Percentiles rank a stretch among this genome's conserved stretches.
phyloP scores from a whole-genome alignment of 2,888 invertebrate species.

The Megaustenia siamemsis region DNA sequence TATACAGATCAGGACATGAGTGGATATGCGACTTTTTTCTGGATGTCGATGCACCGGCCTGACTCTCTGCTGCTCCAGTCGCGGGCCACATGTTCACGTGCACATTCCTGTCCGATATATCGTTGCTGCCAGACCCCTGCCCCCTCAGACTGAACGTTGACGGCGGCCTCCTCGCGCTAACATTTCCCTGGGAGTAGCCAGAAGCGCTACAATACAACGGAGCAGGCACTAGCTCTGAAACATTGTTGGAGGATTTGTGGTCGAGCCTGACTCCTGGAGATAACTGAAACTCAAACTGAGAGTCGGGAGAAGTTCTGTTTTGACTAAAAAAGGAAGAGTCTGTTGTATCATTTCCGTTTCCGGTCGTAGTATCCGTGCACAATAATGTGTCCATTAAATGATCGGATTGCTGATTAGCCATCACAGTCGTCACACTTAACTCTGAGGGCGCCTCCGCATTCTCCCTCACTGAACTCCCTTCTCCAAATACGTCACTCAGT shows the following conservation, averaged over 20 bases:
- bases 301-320: background rate
- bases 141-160: background rate
- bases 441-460: background rate
- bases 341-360: too few relatives aligned
- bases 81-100: background rate
- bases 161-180: background rate
- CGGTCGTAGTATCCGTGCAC: too few relatives aligned
- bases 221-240: background rate
- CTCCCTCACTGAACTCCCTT: too few relatives aligned
- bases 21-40: background rate
- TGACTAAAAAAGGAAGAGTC: too few relatives aligned
- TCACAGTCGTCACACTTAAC: background rate
- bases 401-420: background rate
- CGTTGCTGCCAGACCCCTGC: background rate
- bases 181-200: background rate
- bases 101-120: background rate
- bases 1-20: slow-evolving; percentile 17
- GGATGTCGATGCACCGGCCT: background rate
- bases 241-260: background rate
- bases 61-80: background rate
- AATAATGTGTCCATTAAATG: background rate
- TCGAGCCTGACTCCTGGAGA: background rate
- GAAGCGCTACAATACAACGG: background rate
- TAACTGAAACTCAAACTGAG: background rate
- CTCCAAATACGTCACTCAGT: background rate